Conservation (phyloP, 2,797 vertebrate species). For the Cynodonichthys magdalenae region DNA sequence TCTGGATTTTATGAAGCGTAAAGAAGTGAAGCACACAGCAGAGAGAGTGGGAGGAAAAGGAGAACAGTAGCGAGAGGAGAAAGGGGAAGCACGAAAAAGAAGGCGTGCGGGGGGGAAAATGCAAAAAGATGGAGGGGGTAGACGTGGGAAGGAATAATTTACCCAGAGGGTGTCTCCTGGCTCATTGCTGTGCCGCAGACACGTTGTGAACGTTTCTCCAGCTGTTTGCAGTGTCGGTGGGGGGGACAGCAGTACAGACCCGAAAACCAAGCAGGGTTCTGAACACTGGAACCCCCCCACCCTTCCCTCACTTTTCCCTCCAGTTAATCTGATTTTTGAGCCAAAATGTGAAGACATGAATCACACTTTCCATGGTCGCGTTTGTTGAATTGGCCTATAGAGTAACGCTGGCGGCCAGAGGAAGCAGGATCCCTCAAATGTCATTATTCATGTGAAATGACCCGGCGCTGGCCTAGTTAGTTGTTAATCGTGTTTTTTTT, state of each 20-base stretch:
- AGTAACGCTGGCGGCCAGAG: slow-evolving; percentile 51
- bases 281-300: slow-evolving; percentile 14
- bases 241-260: slow-evolving; percentile 37
- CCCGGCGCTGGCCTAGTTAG: slow-evolving; percentile 72
- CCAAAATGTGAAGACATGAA: slow-evolving; percentile 53
- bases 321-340: slow-evolving; percentile 48
- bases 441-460: slow-evolving; percentile 78
- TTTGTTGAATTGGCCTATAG: slow-evolving; percentile 60
- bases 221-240: slow-evolving; percentile 62
- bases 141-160: slow-evolving; percentile 75
- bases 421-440: slow-evolving; percentile 65
- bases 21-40: slow-evolving; percentile 62
- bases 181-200: slow-evolving; percentile 70
- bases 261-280: slow-evolving; percentile 41
- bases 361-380: slow-evolving; percentile 57
- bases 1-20: slow-evolving; percentile 81
- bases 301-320: slow-evolving; percentile 1
- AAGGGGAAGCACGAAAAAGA: slow-evolving; percentile 33
- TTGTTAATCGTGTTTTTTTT: slow-evolving; percentile 43
- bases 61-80: slow-evolving; percentile 59
- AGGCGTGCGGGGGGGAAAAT: slow-evolving; percentile 39
- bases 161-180: slow-evolving; percentile 76
- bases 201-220: slow-evolving; percentile 62
- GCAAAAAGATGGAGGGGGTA: slow-evolving; percentile 50
- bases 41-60: slow-evolving; percentile 74